Evolutionary conservation across 2,113 vertebrate species (phyloP).

Genomic region (Heterocephalus glaber): DNA sequence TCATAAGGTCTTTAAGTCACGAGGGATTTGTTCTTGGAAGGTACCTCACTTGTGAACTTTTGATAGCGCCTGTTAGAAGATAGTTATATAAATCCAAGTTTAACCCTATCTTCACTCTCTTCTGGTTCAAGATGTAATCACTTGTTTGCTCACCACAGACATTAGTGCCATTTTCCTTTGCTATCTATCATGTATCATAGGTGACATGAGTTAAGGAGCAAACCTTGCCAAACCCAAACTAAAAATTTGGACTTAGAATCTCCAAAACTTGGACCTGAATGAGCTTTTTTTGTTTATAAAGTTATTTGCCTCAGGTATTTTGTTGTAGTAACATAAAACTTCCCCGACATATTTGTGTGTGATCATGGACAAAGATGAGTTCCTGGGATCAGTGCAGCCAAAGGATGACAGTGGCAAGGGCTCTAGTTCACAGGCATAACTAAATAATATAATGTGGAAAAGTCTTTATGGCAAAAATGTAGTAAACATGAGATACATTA

Average conservation of each 20-base stretch:
- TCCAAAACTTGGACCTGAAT: neutral
- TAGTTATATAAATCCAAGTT: accelerated
- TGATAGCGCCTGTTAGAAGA: neutral
- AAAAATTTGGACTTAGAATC: neutral
- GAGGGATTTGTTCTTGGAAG: neutral
- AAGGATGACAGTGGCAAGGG: neutral
- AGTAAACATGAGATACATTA: neutral
- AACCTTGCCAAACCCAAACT: neutral
- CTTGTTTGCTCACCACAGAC: neutral
- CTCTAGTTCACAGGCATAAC: neutral
- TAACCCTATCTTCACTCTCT: neutral
- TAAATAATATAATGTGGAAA: neutral
- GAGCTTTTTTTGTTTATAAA: neutral
- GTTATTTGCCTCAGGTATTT: neutral
- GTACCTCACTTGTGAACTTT: neutral
- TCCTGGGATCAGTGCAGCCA: neutral
- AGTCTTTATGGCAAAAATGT: neutral
- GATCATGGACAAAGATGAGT: neutral
- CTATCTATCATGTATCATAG: neutral
- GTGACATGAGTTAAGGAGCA: accelerated
- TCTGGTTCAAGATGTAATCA: neutral
- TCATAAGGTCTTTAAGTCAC: neutral
- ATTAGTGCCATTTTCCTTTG: no score
- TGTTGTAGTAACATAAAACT: neutral
- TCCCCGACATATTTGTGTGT: neutral